Conservation (phyloP, 2,797 vertebrate species). For the Mormyrus proboscirostris region DNA sequence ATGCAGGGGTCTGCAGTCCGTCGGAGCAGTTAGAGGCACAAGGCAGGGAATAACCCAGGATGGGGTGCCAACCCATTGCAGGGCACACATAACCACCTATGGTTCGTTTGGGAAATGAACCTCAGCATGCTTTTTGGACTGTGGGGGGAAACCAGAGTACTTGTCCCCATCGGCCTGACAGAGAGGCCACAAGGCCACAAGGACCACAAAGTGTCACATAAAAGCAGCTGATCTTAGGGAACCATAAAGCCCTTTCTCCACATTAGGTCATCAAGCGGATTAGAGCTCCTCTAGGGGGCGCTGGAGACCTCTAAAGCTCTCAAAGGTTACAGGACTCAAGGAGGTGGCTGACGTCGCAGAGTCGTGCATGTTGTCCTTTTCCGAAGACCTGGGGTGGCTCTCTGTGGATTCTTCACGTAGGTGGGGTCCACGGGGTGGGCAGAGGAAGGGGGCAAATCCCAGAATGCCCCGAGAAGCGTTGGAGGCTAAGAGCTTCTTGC, state of each 20-base stretch:
- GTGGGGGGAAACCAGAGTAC: neutral
- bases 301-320: neutral
- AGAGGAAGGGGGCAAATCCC: constrained; percentile 68
- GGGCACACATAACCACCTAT: no score
- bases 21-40: neutral
- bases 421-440: constrained; percentile 50
- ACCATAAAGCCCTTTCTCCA: neutral
- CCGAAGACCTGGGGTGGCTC: constrained; percentile 40
- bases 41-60: neutral
- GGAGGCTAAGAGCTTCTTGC: constrained; percentile 85
- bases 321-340: neutral
- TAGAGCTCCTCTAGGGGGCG: neutral
- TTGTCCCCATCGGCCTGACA: neutral
- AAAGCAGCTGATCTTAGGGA: neutral
- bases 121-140: no score
- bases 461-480: constrained; percentile 72
- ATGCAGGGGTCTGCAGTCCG: neutral
- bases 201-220: neutral
- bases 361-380: constrained; percentile 36
- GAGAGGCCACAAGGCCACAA: neutral
- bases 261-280: neutral
- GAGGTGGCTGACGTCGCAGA: neutral
- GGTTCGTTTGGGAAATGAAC: no score
- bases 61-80: neutral
- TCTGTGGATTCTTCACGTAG: constrained; percentile 39